These are phyloP conservation scores for Pinna nobilis DNA, from an alignment of 1,140 invertebrate species.

Conservation along the genomic window DNA sequence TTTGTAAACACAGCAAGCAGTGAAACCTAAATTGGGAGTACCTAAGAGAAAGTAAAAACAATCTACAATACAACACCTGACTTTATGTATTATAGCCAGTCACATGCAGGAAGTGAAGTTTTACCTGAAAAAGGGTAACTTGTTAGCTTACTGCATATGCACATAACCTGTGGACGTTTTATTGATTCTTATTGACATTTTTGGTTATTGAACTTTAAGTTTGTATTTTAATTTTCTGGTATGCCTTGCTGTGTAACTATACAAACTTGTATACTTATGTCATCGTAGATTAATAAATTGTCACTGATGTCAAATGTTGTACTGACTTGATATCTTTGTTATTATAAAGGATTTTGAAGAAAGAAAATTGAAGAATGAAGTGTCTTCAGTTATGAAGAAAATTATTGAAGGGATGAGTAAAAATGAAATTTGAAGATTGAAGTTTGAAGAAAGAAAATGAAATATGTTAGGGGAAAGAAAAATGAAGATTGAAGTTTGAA, in stretches of 20 bases:
- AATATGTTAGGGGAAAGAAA: background rate
- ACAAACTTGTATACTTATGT: background rate
- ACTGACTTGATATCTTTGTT: constrained; percentile 1
- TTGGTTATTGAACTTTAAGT: background rate
- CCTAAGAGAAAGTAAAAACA: no score
- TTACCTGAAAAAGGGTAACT: no score
- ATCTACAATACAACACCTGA: no score
- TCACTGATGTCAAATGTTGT: background rate
- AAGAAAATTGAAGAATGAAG: constrained; percentile 17
- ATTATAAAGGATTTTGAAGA: constrained; percentile 19
- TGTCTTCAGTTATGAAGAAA: constrained; percentile 20
- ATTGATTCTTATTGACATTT: background rate
- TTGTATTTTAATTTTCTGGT: background rate
- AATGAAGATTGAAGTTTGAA: constrained; percentile 14
- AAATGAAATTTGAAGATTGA: constrained; percentile 5
- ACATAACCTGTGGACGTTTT: background rate
- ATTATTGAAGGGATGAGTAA: constrained; percentile 14
- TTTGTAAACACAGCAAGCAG: no score
- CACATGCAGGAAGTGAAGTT: no score
- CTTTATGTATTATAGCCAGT: no score
- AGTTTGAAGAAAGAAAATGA: constrained; percentile 18
- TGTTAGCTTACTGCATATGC: background rate
- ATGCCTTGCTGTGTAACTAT: background rate
- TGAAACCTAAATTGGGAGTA: no score
- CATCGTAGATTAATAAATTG: constrained; percentile 10